Percentiles rank a stretch among this genome's conserved stretches.
These are phyloP conservation scores for Tigriopus californicus DNA, from an alignment of 2,888 invertebrate genomes.

Conservation along the genomic window DNA sequence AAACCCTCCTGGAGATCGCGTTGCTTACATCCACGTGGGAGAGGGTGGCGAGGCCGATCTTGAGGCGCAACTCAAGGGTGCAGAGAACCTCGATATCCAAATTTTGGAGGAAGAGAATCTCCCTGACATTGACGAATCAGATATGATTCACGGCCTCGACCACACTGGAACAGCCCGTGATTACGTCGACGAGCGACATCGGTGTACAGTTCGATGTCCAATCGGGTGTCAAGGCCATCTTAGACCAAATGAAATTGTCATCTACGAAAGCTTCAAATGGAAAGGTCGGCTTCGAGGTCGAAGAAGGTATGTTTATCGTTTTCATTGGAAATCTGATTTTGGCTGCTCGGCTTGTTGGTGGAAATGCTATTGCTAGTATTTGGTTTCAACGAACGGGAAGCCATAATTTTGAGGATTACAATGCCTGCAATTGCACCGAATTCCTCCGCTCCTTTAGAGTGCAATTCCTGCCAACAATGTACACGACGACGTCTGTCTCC, in stretches of 20 bases:
- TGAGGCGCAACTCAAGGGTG: conserved; percentile 13
- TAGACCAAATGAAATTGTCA: conserved; percentile 15
- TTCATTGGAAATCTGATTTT: too few relatives aligned
- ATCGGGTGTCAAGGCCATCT: conserved; percentile 13
- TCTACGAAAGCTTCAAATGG: conserved; percentile 14
- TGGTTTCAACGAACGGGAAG: too few relatives aligned
- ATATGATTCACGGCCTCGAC: conserved; percentile 16
- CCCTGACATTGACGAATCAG: conserved; percentile 13
- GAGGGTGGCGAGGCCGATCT: conserved; percentile 13
- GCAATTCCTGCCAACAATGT: too few relatives aligned
- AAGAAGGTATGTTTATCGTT: not conserved
- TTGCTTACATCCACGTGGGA: conserved; percentile 13
- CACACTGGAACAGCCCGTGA: conserved; percentile 15
- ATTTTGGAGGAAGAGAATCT: conserved; percentile 15
- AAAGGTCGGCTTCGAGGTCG: conserved; percentile 4
- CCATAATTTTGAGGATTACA: too few relatives aligned
- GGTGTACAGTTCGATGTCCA: conserved; percentile 12
- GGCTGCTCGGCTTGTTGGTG: too few relatives aligned
- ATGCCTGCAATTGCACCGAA: too few relatives aligned
- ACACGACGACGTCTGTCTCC: too few relatives aligned
- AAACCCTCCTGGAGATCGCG: conserved; percentile 1
- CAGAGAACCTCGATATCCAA: conserved; percentile 13
- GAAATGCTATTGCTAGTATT: too few relatives aligned
- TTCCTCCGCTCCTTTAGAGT: too few relatives aligned
- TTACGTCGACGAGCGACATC: conserved; percentile 12